Conservation (phyloP, 1,140 invertebrate species). For the Ceratina japonica region DNA sequence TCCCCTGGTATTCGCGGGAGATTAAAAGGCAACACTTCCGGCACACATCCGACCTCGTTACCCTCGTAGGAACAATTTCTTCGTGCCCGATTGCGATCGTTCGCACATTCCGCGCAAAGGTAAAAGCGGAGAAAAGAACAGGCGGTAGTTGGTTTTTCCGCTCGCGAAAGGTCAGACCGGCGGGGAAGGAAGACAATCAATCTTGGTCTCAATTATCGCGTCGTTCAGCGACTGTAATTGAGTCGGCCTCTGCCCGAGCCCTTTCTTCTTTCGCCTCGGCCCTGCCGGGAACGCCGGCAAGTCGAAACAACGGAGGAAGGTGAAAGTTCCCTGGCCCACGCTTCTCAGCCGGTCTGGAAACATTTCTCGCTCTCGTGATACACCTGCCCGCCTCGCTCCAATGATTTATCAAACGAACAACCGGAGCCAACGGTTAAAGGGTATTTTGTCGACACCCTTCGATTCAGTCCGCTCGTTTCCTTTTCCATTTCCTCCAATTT, state of each 20-base stretch:
- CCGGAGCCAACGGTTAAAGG: not conserved
- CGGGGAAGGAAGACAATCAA: constrained; percentile 69
- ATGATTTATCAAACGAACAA: constrained; percentile 46
- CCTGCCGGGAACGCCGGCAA: constrained; percentile 53
- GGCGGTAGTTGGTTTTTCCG: constrained; percentile 36
- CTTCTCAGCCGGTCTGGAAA: constrained; percentile 29
- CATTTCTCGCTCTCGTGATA: constrained; percentile 38
- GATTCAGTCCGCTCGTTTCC: not conserved
- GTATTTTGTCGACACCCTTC: constrained; percentile 34
- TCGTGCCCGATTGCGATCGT: not conserved
- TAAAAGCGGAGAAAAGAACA: constrained; percentile 20
- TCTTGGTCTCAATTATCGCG: constrained; percentile 76
- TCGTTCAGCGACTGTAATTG: constrained; percentile 74
- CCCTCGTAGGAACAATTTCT: not conserved
- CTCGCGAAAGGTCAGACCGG: constrained; percentile 48
- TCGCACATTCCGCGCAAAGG: not conserved
- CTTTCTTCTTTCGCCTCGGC: constrained; percentile 32
- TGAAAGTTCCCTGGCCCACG: constrained; percentile 47
- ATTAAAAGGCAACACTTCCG: no score
- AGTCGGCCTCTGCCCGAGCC: constrained; percentile 60
- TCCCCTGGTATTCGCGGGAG: no score
- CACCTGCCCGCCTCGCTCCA: constrained; percentile 41
- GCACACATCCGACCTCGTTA: not conserved
- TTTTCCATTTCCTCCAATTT: not conserved
- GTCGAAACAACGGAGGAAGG: constrained; percentile 64